A percentile compares a stretch with the other conserved stretches of the same genome.
phyloP scores from a whole-genome alignment of 2,888 invertebrate species.

The Yponomeuta malinellus region DNA sequence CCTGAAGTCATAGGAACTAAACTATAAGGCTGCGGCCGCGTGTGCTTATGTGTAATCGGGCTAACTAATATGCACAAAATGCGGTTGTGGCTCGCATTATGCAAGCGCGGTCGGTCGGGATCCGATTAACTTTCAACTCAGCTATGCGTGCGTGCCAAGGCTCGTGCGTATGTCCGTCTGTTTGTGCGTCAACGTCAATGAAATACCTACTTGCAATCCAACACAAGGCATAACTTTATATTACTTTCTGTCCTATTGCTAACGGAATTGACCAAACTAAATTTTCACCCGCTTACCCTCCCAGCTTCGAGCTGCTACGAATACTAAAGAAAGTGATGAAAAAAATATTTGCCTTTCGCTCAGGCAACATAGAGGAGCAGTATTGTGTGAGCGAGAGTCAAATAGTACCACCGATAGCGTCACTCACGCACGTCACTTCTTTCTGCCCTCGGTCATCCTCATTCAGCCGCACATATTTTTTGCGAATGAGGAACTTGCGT shows the following conservation, averaged over 20 bases:
- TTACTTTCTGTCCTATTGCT: too few species aligned
- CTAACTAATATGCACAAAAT: slow-evolving; percentile 18
- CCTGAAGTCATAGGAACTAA: not conserved
- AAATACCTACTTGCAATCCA: not conserved
- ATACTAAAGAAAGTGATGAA: too few species aligned
- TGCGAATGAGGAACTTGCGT: not conserved
- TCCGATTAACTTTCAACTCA: slow-evolving; percentile 33
- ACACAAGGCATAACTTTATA: not conserved
- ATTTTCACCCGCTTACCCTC: too few species aligned
- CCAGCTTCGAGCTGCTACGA: too few species aligned
- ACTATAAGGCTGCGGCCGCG: not conserved
- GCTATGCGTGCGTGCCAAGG: slow-evolving; percentile 32
- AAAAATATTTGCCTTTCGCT: too few species aligned
- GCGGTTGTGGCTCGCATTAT: slow-evolving; percentile 20
- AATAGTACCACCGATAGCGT: too few species aligned
- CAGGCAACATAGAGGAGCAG: too few species aligned
- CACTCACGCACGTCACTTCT: too few species aligned
- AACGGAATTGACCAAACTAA: too few species aligned
- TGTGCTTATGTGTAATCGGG: not conserved
- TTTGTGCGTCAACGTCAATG: not conserved
- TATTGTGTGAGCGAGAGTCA: too few species aligned
- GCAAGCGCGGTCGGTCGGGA: slow-evolving; percentile 23
- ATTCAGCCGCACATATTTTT: not conserved
- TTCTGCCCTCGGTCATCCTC: too few species aligned
- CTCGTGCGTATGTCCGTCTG: slow-evolving; percentile 18